These are phyloP conservation scores for Diploptera punctata DNA, from an alignment of 2,888 invertebrate genomes.

Conservation along the genomic window DNA sequence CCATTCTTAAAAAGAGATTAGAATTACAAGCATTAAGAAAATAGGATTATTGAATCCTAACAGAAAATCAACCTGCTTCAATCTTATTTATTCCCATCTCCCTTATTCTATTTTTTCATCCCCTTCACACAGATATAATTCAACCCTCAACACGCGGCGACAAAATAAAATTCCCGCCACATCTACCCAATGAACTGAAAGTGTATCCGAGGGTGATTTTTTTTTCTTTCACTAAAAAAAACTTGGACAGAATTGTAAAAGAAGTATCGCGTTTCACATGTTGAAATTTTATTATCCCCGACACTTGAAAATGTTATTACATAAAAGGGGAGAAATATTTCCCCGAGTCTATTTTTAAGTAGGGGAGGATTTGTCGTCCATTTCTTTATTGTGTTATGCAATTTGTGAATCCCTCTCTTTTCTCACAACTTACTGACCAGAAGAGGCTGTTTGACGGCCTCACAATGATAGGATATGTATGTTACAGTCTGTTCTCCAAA, in stretches of 20 bases:
- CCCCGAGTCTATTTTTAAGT: constrained; percentile 25
- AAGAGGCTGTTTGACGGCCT: neutral
- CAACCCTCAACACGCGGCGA: no score
- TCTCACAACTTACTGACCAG: constrained; percentile 19
- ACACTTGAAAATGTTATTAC: constrained; percentile 26
- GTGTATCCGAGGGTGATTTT: neutral
- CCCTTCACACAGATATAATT: neutral
- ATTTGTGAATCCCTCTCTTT: neutral
- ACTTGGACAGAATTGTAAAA: constrained; percentile 19
- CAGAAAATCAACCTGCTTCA: no score
- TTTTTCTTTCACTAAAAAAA: neutral
- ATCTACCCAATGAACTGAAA: constrained; percentile 27
- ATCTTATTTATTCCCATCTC: neutral
- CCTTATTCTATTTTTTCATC: neutral
- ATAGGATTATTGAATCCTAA: no score
- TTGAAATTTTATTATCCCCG: constrained; percentile 26
- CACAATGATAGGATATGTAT: no score
- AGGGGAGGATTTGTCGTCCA: constrained; percentile 15
- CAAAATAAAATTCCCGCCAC: constrained; percentile 13
- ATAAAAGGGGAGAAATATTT: neutral
- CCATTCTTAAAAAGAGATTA: no score
- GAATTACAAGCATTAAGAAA: no score
- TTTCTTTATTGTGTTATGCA: constrained; percentile 24
- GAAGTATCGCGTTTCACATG: constrained; percentile 22
- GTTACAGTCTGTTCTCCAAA: neutral